phyloP scores from a whole-genome alignment of 2,888 invertebrate genomes.

The Melanotus villosus region DNA sequence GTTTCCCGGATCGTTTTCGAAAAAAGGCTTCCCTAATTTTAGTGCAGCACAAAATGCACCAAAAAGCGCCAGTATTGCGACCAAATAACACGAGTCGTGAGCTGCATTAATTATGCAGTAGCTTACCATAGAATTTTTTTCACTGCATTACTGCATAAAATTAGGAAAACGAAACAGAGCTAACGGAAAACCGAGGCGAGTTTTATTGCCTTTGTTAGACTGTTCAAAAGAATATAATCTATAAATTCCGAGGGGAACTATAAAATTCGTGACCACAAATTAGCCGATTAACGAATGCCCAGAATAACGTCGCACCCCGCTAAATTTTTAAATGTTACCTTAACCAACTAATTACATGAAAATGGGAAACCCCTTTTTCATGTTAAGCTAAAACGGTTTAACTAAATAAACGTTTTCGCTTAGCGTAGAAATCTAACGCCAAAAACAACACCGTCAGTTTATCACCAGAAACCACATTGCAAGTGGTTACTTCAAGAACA shows the following conservation, averaged over 20 bases:
- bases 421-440: too few species aligned
- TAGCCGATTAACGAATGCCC: neutral
- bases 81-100: slow-evolving; percentile 11
- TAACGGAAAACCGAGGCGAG: neutral
- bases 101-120: slow-evolving; percentile 9
- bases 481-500: too few species aligned
- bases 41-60: neutral
- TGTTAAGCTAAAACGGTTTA: too few species aligned
- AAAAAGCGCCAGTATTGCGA: neutral
- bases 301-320: neutral
- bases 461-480: too few species aligned
- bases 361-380: too few species aligned
- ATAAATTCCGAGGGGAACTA: neutral
- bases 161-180: too few species aligned
- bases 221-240: too few species aligned
- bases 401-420: too few species aligned
- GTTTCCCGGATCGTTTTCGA: neutral
- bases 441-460: too few species aligned
- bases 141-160: too few species aligned
- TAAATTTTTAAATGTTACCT: too few species aligned
- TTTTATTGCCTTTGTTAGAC: neutral
- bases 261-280: slow-evolving; percentile 13
- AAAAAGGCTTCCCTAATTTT: neutral
- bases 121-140: too few species aligned
- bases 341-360: neutral